phyloP scores from a whole-genome alignment of 2,888 invertebrate species.

The Machimus rusticus region DNA sequence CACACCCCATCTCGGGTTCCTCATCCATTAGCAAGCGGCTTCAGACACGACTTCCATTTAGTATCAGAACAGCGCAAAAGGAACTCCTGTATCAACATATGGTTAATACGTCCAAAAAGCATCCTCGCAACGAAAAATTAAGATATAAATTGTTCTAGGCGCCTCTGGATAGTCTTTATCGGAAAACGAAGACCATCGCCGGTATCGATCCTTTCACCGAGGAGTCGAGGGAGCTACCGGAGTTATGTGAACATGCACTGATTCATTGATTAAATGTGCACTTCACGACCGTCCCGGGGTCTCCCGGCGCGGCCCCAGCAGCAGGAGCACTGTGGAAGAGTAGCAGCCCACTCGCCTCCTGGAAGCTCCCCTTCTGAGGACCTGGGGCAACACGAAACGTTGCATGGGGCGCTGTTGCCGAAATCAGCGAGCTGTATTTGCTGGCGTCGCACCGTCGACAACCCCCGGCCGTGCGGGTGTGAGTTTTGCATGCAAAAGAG shows the following conservation, averaged over 20 bases:
- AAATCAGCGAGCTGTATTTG: not conserved
- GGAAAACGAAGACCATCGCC: not conserved
- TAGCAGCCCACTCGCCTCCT: not conserved
- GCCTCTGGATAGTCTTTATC: not conserved
- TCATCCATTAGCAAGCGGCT: not conserved
- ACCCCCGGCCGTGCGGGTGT: not conserved
- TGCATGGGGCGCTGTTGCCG: not conserved
- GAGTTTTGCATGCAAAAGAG: not conserved
- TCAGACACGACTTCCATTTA: not conserved
- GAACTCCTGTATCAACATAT: not conserved
- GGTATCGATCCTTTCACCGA: not conserved
- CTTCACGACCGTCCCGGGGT: not conserved
- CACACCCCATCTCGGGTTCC: not conserved
- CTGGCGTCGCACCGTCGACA: not conserved
- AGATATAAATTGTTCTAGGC: not conserved
- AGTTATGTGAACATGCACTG: conserved; percentile 25
- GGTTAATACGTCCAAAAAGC: not conserved
- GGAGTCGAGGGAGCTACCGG: not conserved
- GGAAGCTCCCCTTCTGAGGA: not conserved
- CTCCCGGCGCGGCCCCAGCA: not conserved
- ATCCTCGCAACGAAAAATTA: not conserved
- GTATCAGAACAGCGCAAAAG: not conserved
- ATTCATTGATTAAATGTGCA: conserved; percentile 33
- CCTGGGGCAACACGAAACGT: conserved; percentile 21
- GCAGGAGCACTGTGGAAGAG: not conserved